These are phyloP conservation scores for Lithobates pipiens DNA, from an alignment of 2,797 vertebrate species.

Conservation along the genomic window DNA sequence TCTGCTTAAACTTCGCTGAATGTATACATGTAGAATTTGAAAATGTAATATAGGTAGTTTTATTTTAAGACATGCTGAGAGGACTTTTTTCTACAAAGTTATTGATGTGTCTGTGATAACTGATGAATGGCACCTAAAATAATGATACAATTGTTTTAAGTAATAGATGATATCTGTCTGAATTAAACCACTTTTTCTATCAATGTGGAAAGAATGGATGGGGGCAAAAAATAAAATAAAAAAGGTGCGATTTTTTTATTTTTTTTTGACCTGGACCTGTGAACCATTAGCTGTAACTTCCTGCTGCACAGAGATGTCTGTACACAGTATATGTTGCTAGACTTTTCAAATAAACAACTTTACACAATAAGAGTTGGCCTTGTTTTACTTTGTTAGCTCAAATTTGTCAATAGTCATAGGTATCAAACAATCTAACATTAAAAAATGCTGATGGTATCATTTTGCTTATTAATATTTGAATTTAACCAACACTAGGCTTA, in stretches of 20 bases:
- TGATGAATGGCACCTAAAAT: constrained; percentile 20
- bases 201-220: constrained; percentile 7
- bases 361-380: constrained; percentile 3
- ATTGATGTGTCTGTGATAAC: constrained; percentile 12
- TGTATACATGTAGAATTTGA: constrained; percentile 38
- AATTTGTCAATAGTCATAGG: background rate
- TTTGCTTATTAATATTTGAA: too few species aligned
- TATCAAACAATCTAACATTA: background rate
- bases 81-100: constrained; percentile 31
- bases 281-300: constrained; percentile 18
- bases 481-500: too few species aligned
- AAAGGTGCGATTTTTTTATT: background rate
- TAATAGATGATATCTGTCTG: background rate
- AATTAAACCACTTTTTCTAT: constrained; percentile 19
- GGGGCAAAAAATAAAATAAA: constrained; percentile 19
- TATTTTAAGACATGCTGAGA: constrained; percentile 30
- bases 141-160: background rate
- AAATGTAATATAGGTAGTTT: constrained; percentile 27
- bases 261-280: constrained; percentile 35
- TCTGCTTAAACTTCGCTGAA: constrained; percentile 35
- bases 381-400: background rate
- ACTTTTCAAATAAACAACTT: constrained; percentile 58
- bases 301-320: constrained; percentile 25
- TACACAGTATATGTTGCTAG: constrained; percentile 43
- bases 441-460: too few species aligned